These are phyloP conservation scores for Drosophila mulleri DNA, from an alignment of 2,888 invertebrate genomes.

Conservation along the genomic window DNA sequence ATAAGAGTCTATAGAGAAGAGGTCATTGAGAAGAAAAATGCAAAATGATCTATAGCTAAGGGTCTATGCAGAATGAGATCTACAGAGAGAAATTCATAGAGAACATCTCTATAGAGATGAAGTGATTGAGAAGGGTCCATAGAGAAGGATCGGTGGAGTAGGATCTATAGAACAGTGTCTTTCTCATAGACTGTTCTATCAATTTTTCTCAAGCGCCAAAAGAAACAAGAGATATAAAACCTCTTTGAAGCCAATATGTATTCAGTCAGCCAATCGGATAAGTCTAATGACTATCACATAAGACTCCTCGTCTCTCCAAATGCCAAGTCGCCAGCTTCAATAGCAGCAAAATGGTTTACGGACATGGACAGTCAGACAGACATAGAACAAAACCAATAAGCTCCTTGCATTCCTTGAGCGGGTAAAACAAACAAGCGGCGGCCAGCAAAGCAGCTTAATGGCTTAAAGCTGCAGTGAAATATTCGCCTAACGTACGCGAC, in stretches of 20 bases:
- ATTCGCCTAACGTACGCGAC: slow-evolving; percentile 63
- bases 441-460: slow-evolving; percentile 57
- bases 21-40: not conserved
- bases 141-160: not conserved
- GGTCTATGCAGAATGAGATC: too few species aligned
- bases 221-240: too few species aligned
- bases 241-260: too few species aligned
- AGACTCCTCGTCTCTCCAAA: too few species aligned
- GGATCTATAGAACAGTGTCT: not conserved
- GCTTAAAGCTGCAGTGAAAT: slow-evolving; percentile 75
- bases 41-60: not conserved
- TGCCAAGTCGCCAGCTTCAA: too few species aligned
- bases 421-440: slow-evolving; percentile 1
- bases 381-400: not conserved
- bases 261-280: too few species aligned
- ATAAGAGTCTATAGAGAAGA: not conserved
- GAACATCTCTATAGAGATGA: not conserved
- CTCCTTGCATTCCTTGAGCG: not conserved
- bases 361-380: too few species aligned
- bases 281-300: too few species aligned
- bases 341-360: too few species aligned
- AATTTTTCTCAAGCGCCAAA: too few species aligned
- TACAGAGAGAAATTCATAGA: not conserved
- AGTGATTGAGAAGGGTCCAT: not conserved
- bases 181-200: too few species aligned